These are phyloP conservation scores for Helicoverpa zea DNA, from an alignment of 1,140 invertebrate genomes.

Conservation along the genomic window DNA sequence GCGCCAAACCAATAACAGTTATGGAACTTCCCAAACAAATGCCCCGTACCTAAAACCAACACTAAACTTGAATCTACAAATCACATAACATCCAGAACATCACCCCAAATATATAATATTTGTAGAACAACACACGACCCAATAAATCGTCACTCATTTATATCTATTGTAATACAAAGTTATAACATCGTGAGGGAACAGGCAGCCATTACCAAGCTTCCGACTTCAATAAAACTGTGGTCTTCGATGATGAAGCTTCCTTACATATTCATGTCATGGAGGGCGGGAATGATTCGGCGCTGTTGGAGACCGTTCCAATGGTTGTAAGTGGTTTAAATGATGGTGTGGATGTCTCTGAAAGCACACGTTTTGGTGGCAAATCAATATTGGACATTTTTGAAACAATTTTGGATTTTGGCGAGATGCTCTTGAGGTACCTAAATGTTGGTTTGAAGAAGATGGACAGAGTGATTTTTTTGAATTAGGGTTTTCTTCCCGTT, in stretches of 20 bases:
- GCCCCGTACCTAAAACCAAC: not conserved
- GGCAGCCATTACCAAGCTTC: constrained; percentile 31
- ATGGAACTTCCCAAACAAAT: no score
- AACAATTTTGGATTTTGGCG: no score
- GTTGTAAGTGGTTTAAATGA: not conserved
- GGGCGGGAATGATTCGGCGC: not conserved
- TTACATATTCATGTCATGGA: constrained; percentile 23
- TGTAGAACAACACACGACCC: not conserved
- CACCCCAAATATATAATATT: constrained; percentile 1
- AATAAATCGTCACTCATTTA: constrained; percentile 43
- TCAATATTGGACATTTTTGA: no score
- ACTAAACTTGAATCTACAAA: not conserved
- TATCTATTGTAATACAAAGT: constrained; percentile 39
- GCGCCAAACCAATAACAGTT: no score
- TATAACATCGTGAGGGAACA: not conserved
- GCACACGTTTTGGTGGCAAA: no score
- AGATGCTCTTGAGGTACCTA: no score
- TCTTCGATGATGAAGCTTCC: not conserved
- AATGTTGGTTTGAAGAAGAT: no score
- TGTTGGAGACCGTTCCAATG: constrained; percentile 11
- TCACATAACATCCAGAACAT: not conserved
- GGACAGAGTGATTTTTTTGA: no score
- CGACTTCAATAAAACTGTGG: constrained; percentile 32
- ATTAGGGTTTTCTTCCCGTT: no score
- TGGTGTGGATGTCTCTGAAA: not conserved